These are phyloP conservation scores for Larimichthys polyactis DNA, from an alignment of 2,113 vertebrate genomes.

Conservation along the genomic window DNA sequence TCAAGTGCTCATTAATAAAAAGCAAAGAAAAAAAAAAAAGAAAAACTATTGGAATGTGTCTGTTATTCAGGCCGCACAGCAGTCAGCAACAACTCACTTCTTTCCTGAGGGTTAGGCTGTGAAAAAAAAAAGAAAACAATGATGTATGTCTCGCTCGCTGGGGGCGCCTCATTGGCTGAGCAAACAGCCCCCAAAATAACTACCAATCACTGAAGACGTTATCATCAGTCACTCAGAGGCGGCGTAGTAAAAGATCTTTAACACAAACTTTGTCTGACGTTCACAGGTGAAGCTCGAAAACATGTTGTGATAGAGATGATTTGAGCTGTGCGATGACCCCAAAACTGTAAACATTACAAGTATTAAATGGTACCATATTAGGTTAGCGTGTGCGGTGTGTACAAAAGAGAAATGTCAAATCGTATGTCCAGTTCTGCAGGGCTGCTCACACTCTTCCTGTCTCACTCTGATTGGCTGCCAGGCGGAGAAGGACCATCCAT, in stretches of 20 bases:
- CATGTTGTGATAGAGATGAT: not conserved
- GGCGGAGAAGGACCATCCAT: slow-evolving; percentile 75
- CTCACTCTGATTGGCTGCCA: slow-evolving; percentile 73
- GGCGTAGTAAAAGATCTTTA: slow-evolving; percentile 73
- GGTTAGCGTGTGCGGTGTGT: not conserved
- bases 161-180: slow-evolving; percentile 91
- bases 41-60: slow-evolving; percentile 88
- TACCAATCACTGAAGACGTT: slow-evolving; percentile 91
- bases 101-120: slow-evolving; percentile 88
- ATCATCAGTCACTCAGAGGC: slow-evolving; percentile 89
- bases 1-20: slow-evolving; percentile 94
- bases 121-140: slow-evolving; percentile 87
- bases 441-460: slow-evolving; percentile 65
- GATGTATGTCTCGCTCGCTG: slow-evolving; percentile 90
- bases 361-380: not conserved
- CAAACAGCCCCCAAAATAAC: slow-evolving; percentile 93
- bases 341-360: not conserved
- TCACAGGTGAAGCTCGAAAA: slow-evolving; percentile 22
- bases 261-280: slow-evolving; percentile 67
- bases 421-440: slow-evolving; percentile 41
- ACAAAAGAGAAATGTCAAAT: slow-evolving; percentile 34
- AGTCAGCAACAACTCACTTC: slow-evolving; percentile 87
- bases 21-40: slow-evolving; percentile 62
- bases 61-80: slow-evolving; percentile 89
- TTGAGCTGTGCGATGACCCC: not conserved